Conservation (phyloP, 2,113 vertebrate genomes). For the Peromyscus leucopus region DNA sequence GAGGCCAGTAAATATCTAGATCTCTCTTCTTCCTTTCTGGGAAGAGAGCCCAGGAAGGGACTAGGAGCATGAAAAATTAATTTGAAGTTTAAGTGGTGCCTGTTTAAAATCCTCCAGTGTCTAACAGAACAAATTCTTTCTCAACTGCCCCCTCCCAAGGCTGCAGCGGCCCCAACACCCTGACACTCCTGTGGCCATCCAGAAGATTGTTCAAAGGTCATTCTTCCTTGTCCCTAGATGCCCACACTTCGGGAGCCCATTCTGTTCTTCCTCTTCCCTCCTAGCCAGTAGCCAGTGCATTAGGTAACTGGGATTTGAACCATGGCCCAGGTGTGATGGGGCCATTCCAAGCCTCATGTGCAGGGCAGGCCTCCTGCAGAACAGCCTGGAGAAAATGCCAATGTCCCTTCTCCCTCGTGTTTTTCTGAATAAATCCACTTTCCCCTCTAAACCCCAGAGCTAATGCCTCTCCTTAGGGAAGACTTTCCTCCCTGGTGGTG, state of each 20-base stretch:
- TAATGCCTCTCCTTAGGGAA: slow-evolving; percentile 2
- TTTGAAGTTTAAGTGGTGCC: not conserved
- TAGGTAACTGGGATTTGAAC: not conserved
- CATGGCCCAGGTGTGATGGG: not conserved
- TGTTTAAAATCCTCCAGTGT: slow-evolving; percentile 23
- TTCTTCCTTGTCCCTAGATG: not conserved
- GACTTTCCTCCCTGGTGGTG: not conserved
- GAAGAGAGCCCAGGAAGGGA: slow-evolving; percentile 18
- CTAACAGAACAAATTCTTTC: not conserved
- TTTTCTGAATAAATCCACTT: not conserved
- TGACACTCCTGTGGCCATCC: too few relatives aligned
- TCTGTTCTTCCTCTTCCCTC: not conserved
- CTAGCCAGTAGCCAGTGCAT: not conserved
- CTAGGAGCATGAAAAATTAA: slow-evolving; percentile 12
- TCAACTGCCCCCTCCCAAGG: not conserved
- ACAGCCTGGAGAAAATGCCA: not conserved
- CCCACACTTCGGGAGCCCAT: not conserved
- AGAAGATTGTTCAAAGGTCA: fast-evolving
- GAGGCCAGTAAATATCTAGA: not conserved
- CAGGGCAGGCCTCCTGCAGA: not conserved
- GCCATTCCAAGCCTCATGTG: not conserved
- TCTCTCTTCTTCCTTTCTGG: slow-evolving; percentile 51
- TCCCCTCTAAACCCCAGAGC: slow-evolving; percentile 7
- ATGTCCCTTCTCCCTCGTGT: not conserved
- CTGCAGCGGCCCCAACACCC: not conserved